phyloP scores from a whole-genome alignment of 2,113 vertebrate species.

The Tinamus guttatus region DNA sequence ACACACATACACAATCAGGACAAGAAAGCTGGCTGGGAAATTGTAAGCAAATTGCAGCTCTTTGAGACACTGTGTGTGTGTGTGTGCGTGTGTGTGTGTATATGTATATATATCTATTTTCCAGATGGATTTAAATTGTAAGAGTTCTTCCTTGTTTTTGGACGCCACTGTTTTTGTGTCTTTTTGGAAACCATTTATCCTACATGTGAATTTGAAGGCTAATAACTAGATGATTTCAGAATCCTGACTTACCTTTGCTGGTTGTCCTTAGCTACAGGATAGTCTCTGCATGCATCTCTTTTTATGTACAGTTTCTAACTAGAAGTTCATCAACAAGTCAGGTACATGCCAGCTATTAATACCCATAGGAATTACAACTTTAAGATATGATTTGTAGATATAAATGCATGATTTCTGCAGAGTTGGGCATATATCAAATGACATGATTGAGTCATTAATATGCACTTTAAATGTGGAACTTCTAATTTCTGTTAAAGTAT shows the following conservation, averaged over 20 bases:
- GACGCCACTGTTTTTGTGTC: slow-evolving; percentile 1
- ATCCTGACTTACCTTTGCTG: not conserved
- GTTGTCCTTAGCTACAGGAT: not conserved
- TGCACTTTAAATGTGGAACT: not conserved
- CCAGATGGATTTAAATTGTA: slow-evolving; percentile 2
- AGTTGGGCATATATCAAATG: not conserved
- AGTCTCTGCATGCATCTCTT: not conserved
- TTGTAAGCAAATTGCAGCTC: slow-evolving; percentile 43
- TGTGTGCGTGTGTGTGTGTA: not conserved
- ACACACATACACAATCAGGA: not conserved
- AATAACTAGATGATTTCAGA: slow-evolving; percentile 45
- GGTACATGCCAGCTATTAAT: slow-evolving; percentile 3
- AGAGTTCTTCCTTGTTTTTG: slow-evolving; percentile 8
- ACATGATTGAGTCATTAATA: not conserved
- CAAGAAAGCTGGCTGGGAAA: slow-evolving; percentile 34
- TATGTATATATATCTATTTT: not conserved
- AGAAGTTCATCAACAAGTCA: not conserved
- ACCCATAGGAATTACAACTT: not conserved
- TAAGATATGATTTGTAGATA: not conserved
- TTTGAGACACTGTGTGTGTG: not conserved
- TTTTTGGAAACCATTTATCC: slow-evolving; percentile 21
- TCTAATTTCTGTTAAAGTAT: not conserved
- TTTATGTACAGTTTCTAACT: not conserved
- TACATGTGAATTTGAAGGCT: not conserved
- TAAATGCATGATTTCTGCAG: too few species aligned